Evolutionary conservation across 2,113 vertebrate genomes (phyloP).

Genomic region (Emydocephalus ijimae): DNA sequence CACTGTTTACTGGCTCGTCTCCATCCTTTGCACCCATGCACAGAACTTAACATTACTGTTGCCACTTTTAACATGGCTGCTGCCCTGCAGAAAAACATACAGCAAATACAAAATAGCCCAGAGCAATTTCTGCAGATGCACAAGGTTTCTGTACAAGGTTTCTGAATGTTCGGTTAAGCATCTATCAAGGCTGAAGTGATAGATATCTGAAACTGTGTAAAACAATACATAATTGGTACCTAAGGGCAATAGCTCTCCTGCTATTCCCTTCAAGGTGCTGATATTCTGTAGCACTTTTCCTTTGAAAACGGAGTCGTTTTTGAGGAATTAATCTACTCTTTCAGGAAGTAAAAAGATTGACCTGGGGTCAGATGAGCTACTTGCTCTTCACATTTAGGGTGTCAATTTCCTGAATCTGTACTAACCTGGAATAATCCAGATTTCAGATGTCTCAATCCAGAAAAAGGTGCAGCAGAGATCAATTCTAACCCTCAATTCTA

Average conservation of each 20-base stretch:
- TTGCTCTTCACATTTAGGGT: background rate
- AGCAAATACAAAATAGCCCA: background rate
- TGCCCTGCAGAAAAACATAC: background rate
- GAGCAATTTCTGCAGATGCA: background rate
- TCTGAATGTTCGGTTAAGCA: background rate
- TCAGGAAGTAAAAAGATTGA: background rate
- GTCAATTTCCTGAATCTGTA: background rate
- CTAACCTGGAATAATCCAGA: background rate
- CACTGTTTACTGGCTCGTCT: too few species aligned
- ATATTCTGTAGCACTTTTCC: background rate
- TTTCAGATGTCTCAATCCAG: background rate
- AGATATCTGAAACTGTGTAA: background rate
- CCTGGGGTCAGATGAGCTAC: background rate
- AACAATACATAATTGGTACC: background rate
- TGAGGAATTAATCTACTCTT: background rate
- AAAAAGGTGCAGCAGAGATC: background rate
- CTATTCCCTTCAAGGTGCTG: background rate
- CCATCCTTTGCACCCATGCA: too few species aligned
- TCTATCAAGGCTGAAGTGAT: background rate
- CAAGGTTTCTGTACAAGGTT: too few species aligned
- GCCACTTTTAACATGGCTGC: background rate
- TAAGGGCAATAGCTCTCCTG: background rate
- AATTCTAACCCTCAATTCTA: background rate
- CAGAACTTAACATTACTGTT: too few species aligned
- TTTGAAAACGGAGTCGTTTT: background rate